Conservation (phyloP, 1,140 invertebrate species). For the Globodera rostochiensis region DNA sequence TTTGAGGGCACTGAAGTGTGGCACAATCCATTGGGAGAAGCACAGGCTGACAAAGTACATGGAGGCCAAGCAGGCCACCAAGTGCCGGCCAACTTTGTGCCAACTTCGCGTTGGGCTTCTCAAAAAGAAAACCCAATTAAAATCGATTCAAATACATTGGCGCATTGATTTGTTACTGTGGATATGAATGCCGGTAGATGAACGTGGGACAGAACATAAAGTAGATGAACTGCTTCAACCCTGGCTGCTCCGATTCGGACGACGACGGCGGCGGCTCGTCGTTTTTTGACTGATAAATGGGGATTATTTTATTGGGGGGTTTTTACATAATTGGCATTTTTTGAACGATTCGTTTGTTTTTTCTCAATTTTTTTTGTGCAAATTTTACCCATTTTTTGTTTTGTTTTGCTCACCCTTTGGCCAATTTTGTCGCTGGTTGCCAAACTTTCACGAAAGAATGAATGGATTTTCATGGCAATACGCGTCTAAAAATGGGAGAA, state of each 20-base stretch:
- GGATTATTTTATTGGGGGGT: too few relatives aligned
- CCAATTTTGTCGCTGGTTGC: constrained; percentile 1
- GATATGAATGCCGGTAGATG: constrained; percentile 58
- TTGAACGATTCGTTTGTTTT: constrained; percentile 11
- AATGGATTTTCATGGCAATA: constrained; percentile 63
- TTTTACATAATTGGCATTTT: constrained; percentile 6
- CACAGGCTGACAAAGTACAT: constrained; percentile 62
- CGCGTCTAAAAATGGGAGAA: constrained; percentile 52
- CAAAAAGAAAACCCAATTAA: neutral
- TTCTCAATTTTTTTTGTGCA: too few relatives aligned
- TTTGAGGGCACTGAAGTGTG: constrained; percentile 41
- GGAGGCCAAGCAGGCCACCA: constrained; percentile 49
- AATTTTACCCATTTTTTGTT: too few relatives aligned
- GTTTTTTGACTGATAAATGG: neutral
- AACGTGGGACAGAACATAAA: constrained; percentile 63
- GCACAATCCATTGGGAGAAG: constrained; percentile 55
- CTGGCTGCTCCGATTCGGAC: constrained; percentile 37
- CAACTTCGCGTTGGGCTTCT: constrained; percentile 49
- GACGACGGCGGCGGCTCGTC: neutral
- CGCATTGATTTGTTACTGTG: constrained; percentile 28
- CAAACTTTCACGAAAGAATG: constrained; percentile 59
- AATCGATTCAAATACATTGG: neutral
- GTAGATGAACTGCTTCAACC: constrained; percentile 57
- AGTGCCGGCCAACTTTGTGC: constrained; percentile 50
- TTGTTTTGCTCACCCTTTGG: too few relatives aligned